phyloP scores from a whole-genome alignment of 2,113 vertebrate genomes.

The Campylorhamphus procurvoides region DNA sequence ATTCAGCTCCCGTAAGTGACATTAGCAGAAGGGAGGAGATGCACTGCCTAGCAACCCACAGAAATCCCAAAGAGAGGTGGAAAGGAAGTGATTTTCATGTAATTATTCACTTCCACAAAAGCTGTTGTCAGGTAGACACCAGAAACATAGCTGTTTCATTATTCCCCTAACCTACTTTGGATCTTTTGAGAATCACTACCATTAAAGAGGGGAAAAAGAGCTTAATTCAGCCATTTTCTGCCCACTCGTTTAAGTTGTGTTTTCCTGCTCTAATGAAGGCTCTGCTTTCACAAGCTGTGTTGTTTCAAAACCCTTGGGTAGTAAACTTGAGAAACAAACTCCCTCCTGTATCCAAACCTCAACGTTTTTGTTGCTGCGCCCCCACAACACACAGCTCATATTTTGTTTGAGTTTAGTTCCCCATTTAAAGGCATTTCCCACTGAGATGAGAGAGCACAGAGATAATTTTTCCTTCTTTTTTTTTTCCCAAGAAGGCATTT shows the following conservation, averaged over 20 bases:
- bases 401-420: slow-evolving; percentile 24
- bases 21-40: slow-evolving; percentile 73
- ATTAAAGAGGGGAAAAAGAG: slow-evolving; percentile 69
- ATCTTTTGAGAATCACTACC: slow-evolving; percentile 73
- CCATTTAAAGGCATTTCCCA: not conserved
- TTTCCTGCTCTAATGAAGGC: slow-evolving; percentile 61
- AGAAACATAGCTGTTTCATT: slow-evolving; percentile 81
- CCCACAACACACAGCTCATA: not conserved
- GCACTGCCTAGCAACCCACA: slow-evolving; percentile 79
- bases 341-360: slow-evolving; percentile 3
- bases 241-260: slow-evolving; percentile 69
- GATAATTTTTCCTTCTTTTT: not conserved
- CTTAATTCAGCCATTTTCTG: slow-evolving; percentile 79
- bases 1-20: slow-evolving; percentile 73
- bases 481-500: not conserved
- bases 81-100: slow-evolving; percentile 84
- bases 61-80: slow-evolving; percentile 76
- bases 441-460: not conserved
- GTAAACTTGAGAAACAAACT: slow-evolving; percentile 51
- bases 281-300: slow-evolving; percentile 55
- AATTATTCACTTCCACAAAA: slow-evolving; percentile 82
- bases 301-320: slow-evolving; percentile 30
- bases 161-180: slow-evolving; percentile 82
- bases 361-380: not conserved
- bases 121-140: slow-evolving; percentile 82